These are phyloP conservation scores for Oligia latruncula DNA, from an alignment of 2,888 invertebrate species.

Conservation along the genomic window DNA sequence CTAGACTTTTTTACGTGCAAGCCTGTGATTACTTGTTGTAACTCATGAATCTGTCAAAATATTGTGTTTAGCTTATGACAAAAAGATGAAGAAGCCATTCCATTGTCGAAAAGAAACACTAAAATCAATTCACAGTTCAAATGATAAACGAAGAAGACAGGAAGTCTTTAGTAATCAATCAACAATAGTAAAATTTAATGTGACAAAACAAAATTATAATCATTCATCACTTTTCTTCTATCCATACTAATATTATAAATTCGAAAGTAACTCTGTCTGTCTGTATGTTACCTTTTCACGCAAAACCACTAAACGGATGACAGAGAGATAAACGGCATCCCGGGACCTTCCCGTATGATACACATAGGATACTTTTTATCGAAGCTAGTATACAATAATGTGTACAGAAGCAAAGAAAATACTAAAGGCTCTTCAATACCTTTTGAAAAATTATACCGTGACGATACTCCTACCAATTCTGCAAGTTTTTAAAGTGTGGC, in stretches of 20 bases:
- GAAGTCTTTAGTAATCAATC: constrained; percentile 1
- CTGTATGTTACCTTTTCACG: too few species aligned
- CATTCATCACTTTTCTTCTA: neutral
- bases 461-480: neutral
- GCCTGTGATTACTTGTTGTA: neutral
- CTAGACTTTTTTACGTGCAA: neutral
- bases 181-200: neutral
- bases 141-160: constrained; percentile 9
- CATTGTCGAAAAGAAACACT: neutral
- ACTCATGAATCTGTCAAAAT: neutral
- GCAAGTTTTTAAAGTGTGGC: neutral
- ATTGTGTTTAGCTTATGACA: too few species aligned
- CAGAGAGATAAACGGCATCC: too few species aligned
- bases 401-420: constrained; percentile 4
- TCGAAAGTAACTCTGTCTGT: too few species aligned
- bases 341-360: too few species aligned
- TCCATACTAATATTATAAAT: too few species aligned
- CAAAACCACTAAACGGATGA: too few species aligned
- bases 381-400: neutral
- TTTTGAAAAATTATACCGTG: constrained; percentile 5
- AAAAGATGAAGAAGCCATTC: neutral
- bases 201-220: constrained; percentile 12
- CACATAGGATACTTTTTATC: too few species aligned
- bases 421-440: neutral
- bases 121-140: constrained; percentile 3